Percentiles rank a stretch among this genome's conserved stretches.
Evolutionary conservation across 2,797 vertebrate species (phyloP).

Genomic region (Poeciliopsis gracilis): DNA sequence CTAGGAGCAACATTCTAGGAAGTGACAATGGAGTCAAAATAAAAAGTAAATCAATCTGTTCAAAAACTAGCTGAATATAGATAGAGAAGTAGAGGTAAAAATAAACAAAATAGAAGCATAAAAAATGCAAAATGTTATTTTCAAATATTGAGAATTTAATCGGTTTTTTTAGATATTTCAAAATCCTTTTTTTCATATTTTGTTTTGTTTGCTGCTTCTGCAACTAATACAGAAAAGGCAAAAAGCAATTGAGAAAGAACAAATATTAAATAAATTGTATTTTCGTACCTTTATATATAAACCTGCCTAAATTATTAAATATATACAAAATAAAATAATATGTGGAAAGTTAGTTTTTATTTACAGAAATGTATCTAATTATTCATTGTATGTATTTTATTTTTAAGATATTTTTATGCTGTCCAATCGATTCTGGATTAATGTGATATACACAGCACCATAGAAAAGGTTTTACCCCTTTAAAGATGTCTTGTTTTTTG

Average conservation of each 20-base stretch:
- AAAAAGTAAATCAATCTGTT: not conserved
- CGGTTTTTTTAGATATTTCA: not conserved
- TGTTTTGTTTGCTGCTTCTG: not conserved
- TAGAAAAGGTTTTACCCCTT: not conserved
- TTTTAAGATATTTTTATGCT: not conserved
- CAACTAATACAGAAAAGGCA: not conserved
- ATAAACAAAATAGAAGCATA: not conserved
- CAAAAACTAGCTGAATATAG: not conserved
- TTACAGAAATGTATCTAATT: not conserved
- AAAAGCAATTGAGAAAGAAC: not conserved
- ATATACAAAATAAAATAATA: not conserved
- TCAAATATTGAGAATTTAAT: not conserved
- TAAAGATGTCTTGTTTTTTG: not conserved
- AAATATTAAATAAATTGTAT: not conserved
- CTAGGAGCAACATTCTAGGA: not conserved
- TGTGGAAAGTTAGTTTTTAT: not conserved
- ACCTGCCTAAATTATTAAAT: not conserved
- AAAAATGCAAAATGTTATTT: not conserved
- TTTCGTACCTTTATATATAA: not conserved
- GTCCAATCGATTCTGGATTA: not conserved
- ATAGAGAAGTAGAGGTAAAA: not conserved
- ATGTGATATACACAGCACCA: not conserved
- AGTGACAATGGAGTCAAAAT: not conserved
- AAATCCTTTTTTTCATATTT: not conserved
- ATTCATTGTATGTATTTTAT: not conserved